Evolutionary conservation across 2,113 vertebrate genomes (phyloP), one percentile per base, ranked within the genome.

Genomic region (Speoplatyrhinus poulsoni): DNA sequence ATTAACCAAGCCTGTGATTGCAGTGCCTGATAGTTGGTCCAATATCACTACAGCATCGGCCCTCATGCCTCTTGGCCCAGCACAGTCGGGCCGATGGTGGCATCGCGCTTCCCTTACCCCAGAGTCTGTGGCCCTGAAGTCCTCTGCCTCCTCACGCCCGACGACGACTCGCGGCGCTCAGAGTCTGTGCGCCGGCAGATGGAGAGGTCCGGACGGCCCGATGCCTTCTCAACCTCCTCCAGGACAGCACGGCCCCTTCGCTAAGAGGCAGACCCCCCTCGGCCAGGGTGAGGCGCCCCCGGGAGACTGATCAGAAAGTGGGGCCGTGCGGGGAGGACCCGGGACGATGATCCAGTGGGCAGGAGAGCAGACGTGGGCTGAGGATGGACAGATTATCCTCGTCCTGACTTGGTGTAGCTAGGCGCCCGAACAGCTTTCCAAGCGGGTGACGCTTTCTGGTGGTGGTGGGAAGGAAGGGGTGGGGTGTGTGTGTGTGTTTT

Each of bases 61-160:
- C 36, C 36, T 41, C 36, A 8, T 41, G 7, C 36, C 36, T 8
- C 36, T 41, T 41, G 36, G 36, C 3, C 36, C 36, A 6, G 36
- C 36, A 5, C 4, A 41, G 26, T 41, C 36, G 26, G 46, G 46
- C 49, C 4, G 50, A 52, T 41, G n/a, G 54, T 16, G 12, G 33
- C 26, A 56, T 46, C 69, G 52, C 33, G 13, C 62, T 5, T 19
- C 70, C n/a, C 87, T 93, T 90, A 97, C 96, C 94, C 92, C 93
- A 95, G 94, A 96, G 95, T 93, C 85, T 80, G 88, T 92, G 92
- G 93, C 95, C 95, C 94, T 95, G 94, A 87, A 95, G 92, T 96
- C 94, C 95, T 91, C 84, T 87, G 85, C 91, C 85, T 91, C 81
- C 86, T 88, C 89, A 79, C 55, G 19, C 79, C 85, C 89, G 87